Conservation (phyloP, 2,113 vertebrate species). For the Thomomys bottae region DNA sequence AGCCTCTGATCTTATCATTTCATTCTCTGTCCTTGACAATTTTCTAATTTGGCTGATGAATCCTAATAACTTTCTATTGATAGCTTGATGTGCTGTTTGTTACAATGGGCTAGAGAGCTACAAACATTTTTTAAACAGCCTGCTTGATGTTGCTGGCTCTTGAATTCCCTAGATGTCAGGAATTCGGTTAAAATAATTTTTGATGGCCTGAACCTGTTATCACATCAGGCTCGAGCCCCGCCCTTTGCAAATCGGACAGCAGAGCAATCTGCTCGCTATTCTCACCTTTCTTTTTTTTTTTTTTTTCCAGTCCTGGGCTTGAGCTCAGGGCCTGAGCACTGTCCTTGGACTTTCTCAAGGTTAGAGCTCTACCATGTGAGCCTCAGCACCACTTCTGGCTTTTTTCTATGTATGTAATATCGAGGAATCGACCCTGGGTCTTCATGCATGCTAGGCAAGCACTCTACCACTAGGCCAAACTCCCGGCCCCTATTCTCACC, state of each 20-base stretch:
- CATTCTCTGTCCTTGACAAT: slow-evolving; percentile 32
- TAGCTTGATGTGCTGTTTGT: slow-evolving; percentile 11
- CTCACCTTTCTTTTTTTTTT: neutral
- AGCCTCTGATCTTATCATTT: neutral
- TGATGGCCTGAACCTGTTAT: slow-evolving; percentile 55
- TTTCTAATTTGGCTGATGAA: slow-evolving; percentile 48
- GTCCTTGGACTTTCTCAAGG: too few relatives aligned
- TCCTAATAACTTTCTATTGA: neutral
- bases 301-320: too few relatives aligned
- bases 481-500: neutral
- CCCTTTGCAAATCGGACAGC: slow-evolving; percentile 44
- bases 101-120: slow-evolving; percentile 25
- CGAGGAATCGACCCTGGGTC: too few relatives aligned
- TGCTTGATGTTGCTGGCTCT: slow-evolving; percentile 1
- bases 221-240: neutral
- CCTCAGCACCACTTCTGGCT: too few relatives aligned
- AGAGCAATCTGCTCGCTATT: neutral
- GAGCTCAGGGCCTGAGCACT: too few relatives aligned
- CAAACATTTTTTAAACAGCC: slow-evolving; percentile 45
- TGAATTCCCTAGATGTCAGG: slow-evolving; percentile 56
- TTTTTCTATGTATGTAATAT: too few relatives aligned
- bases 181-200: slow-evolving; percentile 55
- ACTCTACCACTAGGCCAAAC: too few relatives aligned
- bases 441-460: too few relatives aligned
- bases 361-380: too few relatives aligned